A percentile compares a stretch with the other conserved stretches of the same genome.
phyloP scores from a whole-genome alignment of 2,113 vertebrate genomes.

The Sinocyclocheilus maitianheensis region DNA sequence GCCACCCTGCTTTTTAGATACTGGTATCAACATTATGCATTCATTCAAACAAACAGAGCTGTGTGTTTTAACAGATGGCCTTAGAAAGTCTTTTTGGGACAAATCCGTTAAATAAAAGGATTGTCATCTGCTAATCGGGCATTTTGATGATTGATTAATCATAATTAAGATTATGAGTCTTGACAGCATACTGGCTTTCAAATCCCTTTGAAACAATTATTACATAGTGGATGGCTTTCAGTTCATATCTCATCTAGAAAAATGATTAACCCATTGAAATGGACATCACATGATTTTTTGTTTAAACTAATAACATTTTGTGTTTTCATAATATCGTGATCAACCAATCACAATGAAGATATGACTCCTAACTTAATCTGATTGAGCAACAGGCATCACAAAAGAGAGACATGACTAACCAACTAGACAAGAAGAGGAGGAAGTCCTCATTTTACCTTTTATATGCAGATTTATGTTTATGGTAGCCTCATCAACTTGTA shows the following conservation, averaged over 20 bases:
- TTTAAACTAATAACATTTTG: too few species aligned
- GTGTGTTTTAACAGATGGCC: not conserved
- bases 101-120: not conserved
- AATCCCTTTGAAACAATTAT: conserved; percentile 6
- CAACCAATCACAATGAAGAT: too few species aligned
- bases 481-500: too few species aligned
- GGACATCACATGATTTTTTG: too few species aligned
- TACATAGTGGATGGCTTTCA: not conserved
- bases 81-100: not conserved
- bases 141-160: not conserved
- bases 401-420: too few species aligned
- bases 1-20: not conserved
- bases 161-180: not conserved
- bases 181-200: not conserved
- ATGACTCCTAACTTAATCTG: too few species aligned
- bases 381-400: too few species aligned
- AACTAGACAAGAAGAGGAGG: too few species aligned
- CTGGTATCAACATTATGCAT: not conserved
- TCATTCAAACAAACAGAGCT: not conserved
- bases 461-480: too few species aligned
- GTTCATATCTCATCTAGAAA: not conserved
- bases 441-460: too few species aligned
- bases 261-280: not conserved
- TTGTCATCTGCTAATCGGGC: not conserved
- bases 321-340: too few species aligned